Conservation (phyloP, 2,888 invertebrate genomes). For the Agrypnus murinus region DNA sequence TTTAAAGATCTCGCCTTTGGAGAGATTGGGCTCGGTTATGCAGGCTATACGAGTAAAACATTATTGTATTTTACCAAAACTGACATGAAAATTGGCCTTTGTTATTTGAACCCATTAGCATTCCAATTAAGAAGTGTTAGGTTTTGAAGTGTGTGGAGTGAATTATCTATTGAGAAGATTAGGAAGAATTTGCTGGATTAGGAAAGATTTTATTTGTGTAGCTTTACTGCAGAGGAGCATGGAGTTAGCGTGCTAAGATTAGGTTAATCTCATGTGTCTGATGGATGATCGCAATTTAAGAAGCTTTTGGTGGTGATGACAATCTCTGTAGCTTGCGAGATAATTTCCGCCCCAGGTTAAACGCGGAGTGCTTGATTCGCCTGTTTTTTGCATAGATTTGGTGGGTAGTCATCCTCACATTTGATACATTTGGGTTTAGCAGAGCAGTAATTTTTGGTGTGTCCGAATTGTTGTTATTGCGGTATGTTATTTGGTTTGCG, state of each 20-base stretch:
- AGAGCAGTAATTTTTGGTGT: too few relatives aligned
- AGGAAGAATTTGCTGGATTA: constrained; percentile 27
- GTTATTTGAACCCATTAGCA: constrained; percentile 28
- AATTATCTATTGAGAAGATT: constrained; percentile 25
- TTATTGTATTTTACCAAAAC: constrained; percentile 26
- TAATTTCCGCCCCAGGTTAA: too few relatives aligned
- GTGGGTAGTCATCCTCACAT: too few relatives aligned
- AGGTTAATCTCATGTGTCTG: constrained; percentile 12
- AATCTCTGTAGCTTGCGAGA: neutral
- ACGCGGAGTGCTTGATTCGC: too few relatives aligned
- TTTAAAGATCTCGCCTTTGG: constrained; percentile 2
- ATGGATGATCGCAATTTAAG: constrained; percentile 7
- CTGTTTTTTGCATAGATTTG: too few relatives aligned
- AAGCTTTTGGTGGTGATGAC: too few relatives aligned
- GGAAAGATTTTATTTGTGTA: constrained; percentile 12
- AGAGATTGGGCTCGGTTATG: constrained; percentile 35
- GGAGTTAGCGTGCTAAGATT: neutral
- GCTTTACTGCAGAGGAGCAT: neutral
- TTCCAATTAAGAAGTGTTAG: constrained; percentile 36
- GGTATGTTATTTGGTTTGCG: neutral
- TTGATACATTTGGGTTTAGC: too few relatives aligned
- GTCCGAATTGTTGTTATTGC: too few relatives aligned
- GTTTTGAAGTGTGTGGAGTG: constrained; percentile 18
- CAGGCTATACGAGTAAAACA: constrained; percentile 31
- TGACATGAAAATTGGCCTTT: neutral